Evolutionary conservation across 1,140 invertebrate genomes (phyloP), one percentile per base, ranked within the genome.

Genomic region (Nylanderia fulva): DNA sequence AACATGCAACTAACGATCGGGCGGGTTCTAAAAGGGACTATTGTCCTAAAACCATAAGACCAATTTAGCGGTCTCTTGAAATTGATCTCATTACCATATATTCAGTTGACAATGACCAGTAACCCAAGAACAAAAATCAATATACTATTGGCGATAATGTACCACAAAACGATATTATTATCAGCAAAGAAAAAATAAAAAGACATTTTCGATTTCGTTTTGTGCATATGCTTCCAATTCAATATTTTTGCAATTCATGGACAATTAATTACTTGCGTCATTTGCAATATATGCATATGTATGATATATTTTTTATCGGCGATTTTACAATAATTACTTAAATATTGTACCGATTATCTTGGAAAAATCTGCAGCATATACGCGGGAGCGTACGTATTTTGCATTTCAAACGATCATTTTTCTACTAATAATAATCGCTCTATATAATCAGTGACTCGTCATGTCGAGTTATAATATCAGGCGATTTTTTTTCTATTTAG

Each of bases 371-470:
- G 4, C 15, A 8, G 1, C 9, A 33, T 33, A 11, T 21, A 1
- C 24, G n/a, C 7, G 58, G 1, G 13, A 6, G 13, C 6, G 54
- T 7, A 48, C 6, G 29, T 21, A 9, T 24, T 39, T 15, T 52
- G 15, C 8, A 39, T 66, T 15, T 18, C 9, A 56, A 64, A 42
- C n/a, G 54, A 77, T 86, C 77, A 87, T 45, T 83, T n/a, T 58
- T 72, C 64, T 36, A 71, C 33, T 33, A 27, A 66, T 83, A 86
- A 86, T 85, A 88, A 86, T 87, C 48, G 75, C 58, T 69, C 27
- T 63, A 56, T 82, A 90, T 33, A 33, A 33, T 33, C 29, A 90
- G 88, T 68, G 68, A 91, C 89, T 89, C 76, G 74, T 88, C 85
- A 86, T 86, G 74, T 72, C 68, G 69, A 36, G 6, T 33, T 36